Conservation (phyloP, 2,888 invertebrate species). For the Galerucella calmariensis region DNA sequence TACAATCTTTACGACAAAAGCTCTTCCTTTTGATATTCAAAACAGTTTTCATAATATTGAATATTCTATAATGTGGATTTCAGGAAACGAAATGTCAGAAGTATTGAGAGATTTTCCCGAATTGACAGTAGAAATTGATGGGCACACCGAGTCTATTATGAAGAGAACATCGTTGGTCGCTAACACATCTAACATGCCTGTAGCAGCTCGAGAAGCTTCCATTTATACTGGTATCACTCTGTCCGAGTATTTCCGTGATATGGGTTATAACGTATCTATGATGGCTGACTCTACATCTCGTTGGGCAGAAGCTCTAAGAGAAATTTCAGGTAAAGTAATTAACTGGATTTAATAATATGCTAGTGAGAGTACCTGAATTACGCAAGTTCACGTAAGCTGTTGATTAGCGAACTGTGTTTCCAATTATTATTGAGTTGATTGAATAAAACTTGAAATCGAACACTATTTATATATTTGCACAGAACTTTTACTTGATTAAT, state of each 20-base stretch:
- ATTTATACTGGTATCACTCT: slow-evolving; percentile 99
- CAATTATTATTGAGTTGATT: no score
- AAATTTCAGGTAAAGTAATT: slow-evolving; percentile 79
- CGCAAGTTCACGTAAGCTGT: no score
- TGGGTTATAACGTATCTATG: slow-evolving; percentile 99
- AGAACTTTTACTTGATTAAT: no score
- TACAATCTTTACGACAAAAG: no score
- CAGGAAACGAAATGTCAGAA: slow-evolving; percentile 98
- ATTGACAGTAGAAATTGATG: slow-evolving; percentile 96
- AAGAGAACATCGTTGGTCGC: slow-evolving; percentile 99
- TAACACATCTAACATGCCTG: slow-evolving; percentile 99
- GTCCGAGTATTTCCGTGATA: slow-evolving; percentile 99
- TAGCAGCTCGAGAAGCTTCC: slow-evolving; percentile 99
- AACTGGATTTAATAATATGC: no score
- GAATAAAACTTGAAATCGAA: no score
- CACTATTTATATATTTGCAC: no score
- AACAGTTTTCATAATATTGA: no score
- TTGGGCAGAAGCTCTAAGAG: slow-evolving; percentile 99
- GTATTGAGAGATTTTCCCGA: slow-evolving; percentile 99
- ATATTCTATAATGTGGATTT: slow-evolving; percentile 2
- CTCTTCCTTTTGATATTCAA: not conserved
- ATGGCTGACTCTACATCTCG: slow-evolving; percentile 99
- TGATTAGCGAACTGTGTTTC: no score
- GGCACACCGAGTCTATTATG: slow-evolving; percentile 98
- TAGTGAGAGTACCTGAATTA: no score